Evolutionary conservation across 2,888 invertebrate species (phyloP), one percentile per base, ranked within the genome.

Genomic region (Erpobdella octoculata): DNA sequence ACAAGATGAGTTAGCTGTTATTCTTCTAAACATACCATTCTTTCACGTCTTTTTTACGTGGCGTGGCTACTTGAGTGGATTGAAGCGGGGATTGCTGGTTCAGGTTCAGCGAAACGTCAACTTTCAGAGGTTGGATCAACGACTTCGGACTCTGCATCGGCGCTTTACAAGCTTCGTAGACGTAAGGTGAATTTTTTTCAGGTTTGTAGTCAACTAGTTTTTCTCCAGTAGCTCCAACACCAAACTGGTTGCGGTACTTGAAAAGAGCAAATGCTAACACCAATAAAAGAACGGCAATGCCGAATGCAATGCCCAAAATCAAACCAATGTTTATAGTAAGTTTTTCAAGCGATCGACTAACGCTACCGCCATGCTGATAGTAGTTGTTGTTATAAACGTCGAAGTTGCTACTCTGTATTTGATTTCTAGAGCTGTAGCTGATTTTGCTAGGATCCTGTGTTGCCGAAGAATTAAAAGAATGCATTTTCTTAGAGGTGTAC

Each of bases 291-390:
- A 94, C 90, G 75, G 95, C 89, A 75, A 92, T 91, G 62, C 92
- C 92, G 2, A 93, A 93, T 73, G 93, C 92, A 77, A 95, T 92
- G 76, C 91, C 90, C 72, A 92, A 90, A 72, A 92, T 89, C 79
- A 92, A 86, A 74, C 79, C 78, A 77, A 79, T 75, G 41, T 72
- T 72, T 36, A 73, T 58, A 28, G 72, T 66, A 25, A 71, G 53
- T 33, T 71, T 71, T 18, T 48, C 64, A 2, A 62, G 37, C 36
- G 53, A 70, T 6, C 37, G 25, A 38, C 38, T 58, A 28, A 37
- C 59, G 58, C 36, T 37, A 28, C 53, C 53, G 53, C 53, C 15
- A n/a, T n/a, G n/a, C n/a, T n/a, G n/a, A n/a, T n/a, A n/a, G 18
- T 53, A 53, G 28, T 59, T 35, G 36, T 53, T 41, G 21, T 65